Conservation (phyloP, 2,113 vertebrate species). For the Tauraco erythrolophus region DNA sequence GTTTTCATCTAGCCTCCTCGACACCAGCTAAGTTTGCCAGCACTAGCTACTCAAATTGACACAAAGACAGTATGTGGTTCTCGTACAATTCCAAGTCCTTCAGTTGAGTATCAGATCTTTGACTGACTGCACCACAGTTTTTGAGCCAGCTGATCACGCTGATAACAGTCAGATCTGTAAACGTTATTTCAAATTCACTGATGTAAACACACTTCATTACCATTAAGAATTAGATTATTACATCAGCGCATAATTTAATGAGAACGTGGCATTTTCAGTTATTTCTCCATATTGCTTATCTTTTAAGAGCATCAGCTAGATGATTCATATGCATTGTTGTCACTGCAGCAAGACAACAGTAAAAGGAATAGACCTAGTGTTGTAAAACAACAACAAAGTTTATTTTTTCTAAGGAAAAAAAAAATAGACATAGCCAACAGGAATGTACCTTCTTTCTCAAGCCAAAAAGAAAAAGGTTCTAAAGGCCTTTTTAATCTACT, state of each 20-base stretch:
- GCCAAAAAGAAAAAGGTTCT: background rate
- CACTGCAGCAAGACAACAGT: background rate
- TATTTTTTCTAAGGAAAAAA: background rate
- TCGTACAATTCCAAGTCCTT: constrained; percentile 89
- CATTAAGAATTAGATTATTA: background rate
- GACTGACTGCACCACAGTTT: background rate
- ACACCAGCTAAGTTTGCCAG: constrained; percentile 88
- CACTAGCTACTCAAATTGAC: constrained; percentile 88
- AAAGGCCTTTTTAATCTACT: background rate
- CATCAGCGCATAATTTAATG: background rate
- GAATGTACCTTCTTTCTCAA: background rate
- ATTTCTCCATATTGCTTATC: background rate
- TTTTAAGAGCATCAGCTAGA: background rate
- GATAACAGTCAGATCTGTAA: background rate
- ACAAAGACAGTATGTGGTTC: constrained; percentile 84
- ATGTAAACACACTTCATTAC: background rate
- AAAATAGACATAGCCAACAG: background rate
- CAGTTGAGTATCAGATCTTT: constrained; percentile 80
- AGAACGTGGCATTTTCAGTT: background rate
- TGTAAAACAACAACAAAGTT: background rate
- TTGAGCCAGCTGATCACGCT: background rate
- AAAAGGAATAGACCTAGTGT: background rate
- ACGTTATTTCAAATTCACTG: background rate
- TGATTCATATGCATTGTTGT: background rate
- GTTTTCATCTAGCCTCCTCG: constrained; percentile 88